phyloP scores from a whole-genome alignment of 2,113 vertebrate species.

The Sinocyclocheilus rhinocerous region DNA sequence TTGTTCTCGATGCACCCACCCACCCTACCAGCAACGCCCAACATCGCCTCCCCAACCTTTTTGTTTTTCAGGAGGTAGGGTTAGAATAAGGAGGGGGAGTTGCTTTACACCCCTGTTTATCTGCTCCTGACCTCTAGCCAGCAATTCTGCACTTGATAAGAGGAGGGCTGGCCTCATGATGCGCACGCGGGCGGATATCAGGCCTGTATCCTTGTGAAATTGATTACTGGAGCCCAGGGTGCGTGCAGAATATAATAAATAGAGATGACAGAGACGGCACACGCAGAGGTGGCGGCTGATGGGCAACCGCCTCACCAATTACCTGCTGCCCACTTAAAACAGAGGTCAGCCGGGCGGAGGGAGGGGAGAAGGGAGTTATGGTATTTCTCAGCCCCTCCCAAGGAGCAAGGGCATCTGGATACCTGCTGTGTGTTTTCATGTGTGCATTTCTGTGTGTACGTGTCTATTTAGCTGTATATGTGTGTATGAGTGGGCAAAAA shows the following conservation, averaged over 20 bases:
- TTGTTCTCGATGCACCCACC: conserved; percentile 70
- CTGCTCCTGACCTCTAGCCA: conserved; percentile 98
- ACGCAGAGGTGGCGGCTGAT: conserved; percentile 74
- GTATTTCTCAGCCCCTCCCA: conserved; percentile 74
- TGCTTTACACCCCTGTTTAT: conserved; percentile 99
- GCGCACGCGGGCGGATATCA: conserved; percentile 77
- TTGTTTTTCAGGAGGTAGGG: conserved; percentile 41
- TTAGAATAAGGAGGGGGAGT: conserved; percentile 74
- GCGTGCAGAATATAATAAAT: conserved; percentile 81
- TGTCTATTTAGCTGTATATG: conserved; percentile 20
- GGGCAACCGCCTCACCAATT: conserved; percentile 79
- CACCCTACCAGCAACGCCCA: conserved; percentile 40
- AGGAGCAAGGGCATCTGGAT: conserved; percentile 56
- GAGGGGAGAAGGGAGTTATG: conserved; percentile 76
- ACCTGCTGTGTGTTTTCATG: conserved; percentile 42
- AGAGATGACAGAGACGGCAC: conserved; percentile 78
- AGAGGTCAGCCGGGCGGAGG: conserved; percentile 74
- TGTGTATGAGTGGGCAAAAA: conserved; percentile 36
- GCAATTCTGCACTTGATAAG: conserved; percentile 99
- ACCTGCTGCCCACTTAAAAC: conserved; percentile 80
- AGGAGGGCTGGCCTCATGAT: conserved; percentile 82
- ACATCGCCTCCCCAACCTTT: conserved; percentile 72
- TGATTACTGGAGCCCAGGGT: conserved; percentile 77
- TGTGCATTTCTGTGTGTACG: conserved; percentile 16
- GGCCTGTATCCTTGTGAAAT: conserved; percentile 82